Evolutionary conservation across 2,113 vertebrate genomes (phyloP), one percentile per base, ranked within the genome.

Genomic region (Platycercus adscitus): DNA sequence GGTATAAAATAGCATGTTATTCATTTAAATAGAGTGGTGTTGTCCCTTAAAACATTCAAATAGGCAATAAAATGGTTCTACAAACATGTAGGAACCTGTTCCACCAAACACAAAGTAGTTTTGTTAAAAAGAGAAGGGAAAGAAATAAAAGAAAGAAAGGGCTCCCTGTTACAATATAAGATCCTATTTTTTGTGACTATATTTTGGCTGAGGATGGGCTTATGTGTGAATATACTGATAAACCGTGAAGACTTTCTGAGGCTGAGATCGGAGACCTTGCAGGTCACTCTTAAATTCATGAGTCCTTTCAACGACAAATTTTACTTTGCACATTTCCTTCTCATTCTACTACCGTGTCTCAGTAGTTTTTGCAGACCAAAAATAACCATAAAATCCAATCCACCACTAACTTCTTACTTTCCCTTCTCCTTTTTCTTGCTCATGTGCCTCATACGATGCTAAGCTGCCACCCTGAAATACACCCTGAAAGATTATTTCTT

Each of bases 21-120:
- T 88, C 6, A 81, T 94, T 93, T 86, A 95, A 92, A 96, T 96
- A 94, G 86, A 89, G 37, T 65, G 44, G 2, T 94, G 83, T 94
- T 97, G 72, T 95, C 58, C 55, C 77, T 93, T 96, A 85, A 96
- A 92, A 95, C 93, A 95, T 93, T 90, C 58, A 85, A 88, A 87
- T 69, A 79, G 65, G 70, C 49, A 89, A 69, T 92, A 92, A 95
- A 92, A 93, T 87, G 28, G 31, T 84, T 95, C 81, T 81, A 26
- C 77, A 92, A 93, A 94, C 41, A 76, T 49, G 17, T 79, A 58
- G 13, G 53, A 96, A 94, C 88, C 39, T 87, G 92, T 94, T 94
- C 23, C 37, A 56, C 65, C 56, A 79, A 94, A 86, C 37, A 92
- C 39, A 65, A 73, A 94, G 68, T 58, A 23, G 7, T 46, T 94